Evolutionary conservation across 2,797 vertebrate species (phyloP), one percentile per base, ranked within the genome.

Genomic region (Rhabdomys pumilio): DNA sequence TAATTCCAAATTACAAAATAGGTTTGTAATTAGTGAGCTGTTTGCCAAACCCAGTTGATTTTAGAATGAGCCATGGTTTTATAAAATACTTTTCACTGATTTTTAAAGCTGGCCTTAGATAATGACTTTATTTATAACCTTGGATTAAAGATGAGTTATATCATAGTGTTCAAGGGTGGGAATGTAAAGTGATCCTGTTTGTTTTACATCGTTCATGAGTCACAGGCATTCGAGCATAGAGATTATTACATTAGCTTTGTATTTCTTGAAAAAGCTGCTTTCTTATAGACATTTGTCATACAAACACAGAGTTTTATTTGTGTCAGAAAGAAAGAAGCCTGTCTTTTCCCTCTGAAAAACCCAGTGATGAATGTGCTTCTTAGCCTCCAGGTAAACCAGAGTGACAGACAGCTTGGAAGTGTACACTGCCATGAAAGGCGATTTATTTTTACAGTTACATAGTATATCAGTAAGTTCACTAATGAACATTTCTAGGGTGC

Each of bases 1-100:
- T 81, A 85, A 87, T 94, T 96, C 84, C 96, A 96, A 96, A 93
- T 96, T 93, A 88, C 38, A 91, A 95, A 97, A 90, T 91, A 96
- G 90, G 50, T 87, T 93, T 89, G 20, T 91, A 91, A 94, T 95
- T 93, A 88, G 88, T 94, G 88, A 96, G 34, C 69, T 90, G n/a
- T 89, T 84, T 95, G 91, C 95, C 76, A 96, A 90, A 95, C 77
- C 61, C 65, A 77, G 59, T 85, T 92, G 53, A 95, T 93, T 96
- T 96, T 72, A 95, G 82, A 95, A 94, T 84, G 47, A 95, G 80
- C 88, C 89, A 91, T 15, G 73, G 24, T 20, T 72, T 38, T 38
- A 38, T 20, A 93, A 95, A 90, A 90, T 94, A 92, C 80, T 88
- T 96, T 94, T 94, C 50, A 77, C 83, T 93, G 84, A 96, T 75